Evolutionary conservation across 1,140 invertebrate species (phyloP).

Genomic region (Neodiprion fabricii): DNA sequence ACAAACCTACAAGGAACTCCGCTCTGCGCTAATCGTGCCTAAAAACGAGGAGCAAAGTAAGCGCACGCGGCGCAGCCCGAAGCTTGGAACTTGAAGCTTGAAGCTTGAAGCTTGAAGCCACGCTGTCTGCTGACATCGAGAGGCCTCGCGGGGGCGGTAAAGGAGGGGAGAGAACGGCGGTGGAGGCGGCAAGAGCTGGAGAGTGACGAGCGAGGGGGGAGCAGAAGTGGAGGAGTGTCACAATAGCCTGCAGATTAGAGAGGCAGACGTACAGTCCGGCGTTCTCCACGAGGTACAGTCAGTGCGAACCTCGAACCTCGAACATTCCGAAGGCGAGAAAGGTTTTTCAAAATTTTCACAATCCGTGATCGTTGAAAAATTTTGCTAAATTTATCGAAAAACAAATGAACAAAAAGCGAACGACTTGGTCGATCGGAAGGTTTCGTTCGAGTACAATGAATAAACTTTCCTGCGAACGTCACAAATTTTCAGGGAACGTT

Average conservation of each 20-base stretch:
- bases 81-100: neutral
- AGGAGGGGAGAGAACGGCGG: constrained; percentile 8
- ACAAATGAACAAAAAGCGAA: constrained; percentile 15
- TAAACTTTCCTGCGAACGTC: no score
- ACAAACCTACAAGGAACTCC: no score
- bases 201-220: constrained; percentile 15
- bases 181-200: constrained; percentile 1
- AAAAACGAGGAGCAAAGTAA: no score
- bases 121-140: neutral
- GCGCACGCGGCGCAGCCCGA: no score
- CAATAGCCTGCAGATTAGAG: constrained; percentile 52
- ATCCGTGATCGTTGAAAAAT: no score
- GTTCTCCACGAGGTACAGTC: constrained; percentile 34
- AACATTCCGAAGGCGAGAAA: neutral
- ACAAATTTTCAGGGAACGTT: no score
- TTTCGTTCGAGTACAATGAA: no score
- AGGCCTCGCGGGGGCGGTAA: neutral
- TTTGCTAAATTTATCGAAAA: neutral
- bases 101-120: neutral
- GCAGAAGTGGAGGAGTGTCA: constrained; percentile 46
- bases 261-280: constrained; percentile 44
- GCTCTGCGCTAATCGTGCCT: no score
- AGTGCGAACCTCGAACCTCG: neutral
- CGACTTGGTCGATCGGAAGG: neutral
- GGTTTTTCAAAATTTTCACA: neutral